Base-by-base conservation (phyloP, 2,797 vertebrate genomes). In the Aeoliscus strigatus region DNA sequence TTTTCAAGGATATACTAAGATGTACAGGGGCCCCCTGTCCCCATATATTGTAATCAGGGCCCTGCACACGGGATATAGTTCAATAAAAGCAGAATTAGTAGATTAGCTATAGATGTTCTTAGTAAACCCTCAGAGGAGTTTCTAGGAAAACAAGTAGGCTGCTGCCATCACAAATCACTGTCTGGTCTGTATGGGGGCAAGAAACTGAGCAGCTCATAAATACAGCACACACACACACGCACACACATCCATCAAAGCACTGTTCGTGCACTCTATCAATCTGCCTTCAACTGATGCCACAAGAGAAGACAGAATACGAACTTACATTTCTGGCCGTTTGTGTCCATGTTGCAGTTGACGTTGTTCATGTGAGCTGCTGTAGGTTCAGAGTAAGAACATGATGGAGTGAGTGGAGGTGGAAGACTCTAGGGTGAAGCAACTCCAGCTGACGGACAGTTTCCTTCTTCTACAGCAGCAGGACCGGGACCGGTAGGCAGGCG, bases 321-420 rank as follows among this genome's bases (percentile, higher is more conserved):
- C 89, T 87, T 73, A 89, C 88, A 75, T 74, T 71, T 77, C 21
- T 30, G 39, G 55, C 47, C 44, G 27, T 52, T 73, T 27, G 61
- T n/a, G 56, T 85, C 81, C 85, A 87, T 86, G 8, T 60, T 12
- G 25, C 66, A 18, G 40, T 14, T 59, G 57, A 54, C 72, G 69
- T 33, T 48, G 48, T 69, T 32, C 52, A 21, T 35, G 55, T 39
- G 39, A 49, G 43, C 1, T 26, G 45, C 1, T 62, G 59, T 52
- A 39, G 8, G 35, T 46, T 34, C 17, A 60, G 9, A 1, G 11
- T 27, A 17, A 53, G 38, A 4, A 65, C 77, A 72, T 77, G 51
- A 33, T 32, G 56, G 70, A 23, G 14, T 10, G 41, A 24, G 30
- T 23, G 28, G 17, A 48, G n/a, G 17, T 17, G 36, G 41, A 36